Conservation (phyloP, 2,888 invertebrate species). For the Melanostoma scalare region DNA sequence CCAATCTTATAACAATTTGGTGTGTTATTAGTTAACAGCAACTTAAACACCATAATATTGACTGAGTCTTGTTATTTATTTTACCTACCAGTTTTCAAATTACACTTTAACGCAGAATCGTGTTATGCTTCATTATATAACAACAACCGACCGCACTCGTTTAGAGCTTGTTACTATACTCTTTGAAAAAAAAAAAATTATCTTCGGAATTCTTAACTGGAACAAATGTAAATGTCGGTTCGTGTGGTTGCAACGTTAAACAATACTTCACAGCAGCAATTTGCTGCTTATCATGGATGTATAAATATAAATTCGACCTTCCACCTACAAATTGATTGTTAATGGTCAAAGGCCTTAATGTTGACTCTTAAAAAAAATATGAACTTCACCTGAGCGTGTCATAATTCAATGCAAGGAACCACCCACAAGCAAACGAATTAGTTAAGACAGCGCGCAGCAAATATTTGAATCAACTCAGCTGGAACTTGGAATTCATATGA, state of each 20-base stretch:
- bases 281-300: conserved; percentile 22
- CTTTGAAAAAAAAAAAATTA: conserved; percentile 38
- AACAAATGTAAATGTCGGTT: conserved; percentile 38
- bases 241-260: conserved; percentile 7
- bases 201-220: conserved; percentile 43
- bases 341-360: neutral
- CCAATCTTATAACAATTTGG: neutral
- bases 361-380: neutral
- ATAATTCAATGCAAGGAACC: conserved; percentile 32
- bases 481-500: conserved; percentile 35
- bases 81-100: conserved; percentile 19
- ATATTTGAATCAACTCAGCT: conserved; percentile 16
- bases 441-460: neutral
- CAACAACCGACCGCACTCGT: conserved; percentile 32
- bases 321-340: conserved; percentile 59
- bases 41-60: neutral
- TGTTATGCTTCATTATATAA: conserved; percentile 36
- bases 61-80: conserved; percentile 9
- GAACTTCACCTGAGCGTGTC: conserved; percentile 41
- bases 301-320: conserved; percentile 47
- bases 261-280: conserved; percentile 30
- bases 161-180: neutral
- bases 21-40: conserved; percentile 16
- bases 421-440: conserved; percentile 30
- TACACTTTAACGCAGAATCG: neutral